These are phyloP conservation scores for Neotoxoptera formosana DNA, from an alignment of 1,140 invertebrate genomes.

Conservation along the genomic window DNA sequence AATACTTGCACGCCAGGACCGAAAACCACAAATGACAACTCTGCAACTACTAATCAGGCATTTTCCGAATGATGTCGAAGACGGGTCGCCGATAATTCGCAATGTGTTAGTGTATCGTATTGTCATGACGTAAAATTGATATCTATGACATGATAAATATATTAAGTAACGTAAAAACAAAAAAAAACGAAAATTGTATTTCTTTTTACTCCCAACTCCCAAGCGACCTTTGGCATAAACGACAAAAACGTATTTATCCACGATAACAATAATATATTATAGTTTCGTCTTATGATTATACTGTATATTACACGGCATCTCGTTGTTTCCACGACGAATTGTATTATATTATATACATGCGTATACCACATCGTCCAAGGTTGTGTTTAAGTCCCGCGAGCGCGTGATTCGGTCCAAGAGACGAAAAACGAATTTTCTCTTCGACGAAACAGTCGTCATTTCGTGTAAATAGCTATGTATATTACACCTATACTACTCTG, in stretches of 20 bases:
- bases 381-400: not conserved
- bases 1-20: not conserved
- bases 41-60: not conserved
- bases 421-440: constrained; percentile 23
- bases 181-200: not conserved
- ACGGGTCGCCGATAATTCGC: not conserved
- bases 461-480: not conserved
- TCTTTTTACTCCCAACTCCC: not conserved
- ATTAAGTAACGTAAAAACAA: not conserved
- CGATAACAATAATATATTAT: not conserved
- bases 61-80: not conserved
- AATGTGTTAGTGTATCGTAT: not conserved
- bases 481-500: constrained; percentile 1
- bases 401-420: not conserved
- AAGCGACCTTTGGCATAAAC: not conserved
- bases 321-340: constrained; percentile 3
- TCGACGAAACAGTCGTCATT: not conserved
- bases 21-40: not conserved
- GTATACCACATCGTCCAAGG: not conserved
- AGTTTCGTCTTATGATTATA: not conserved
- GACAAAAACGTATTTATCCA: not conserved
- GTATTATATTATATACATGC: not conserved
- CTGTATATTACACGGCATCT: not conserved
- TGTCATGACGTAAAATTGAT: not conserved
- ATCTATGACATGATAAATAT: not conserved